Evolutionary conservation across 2,888 invertebrate genomes (phyloP), one percentile per base, ranked within the genome.

Genomic region (Sclerodermus sp.): DNA sequence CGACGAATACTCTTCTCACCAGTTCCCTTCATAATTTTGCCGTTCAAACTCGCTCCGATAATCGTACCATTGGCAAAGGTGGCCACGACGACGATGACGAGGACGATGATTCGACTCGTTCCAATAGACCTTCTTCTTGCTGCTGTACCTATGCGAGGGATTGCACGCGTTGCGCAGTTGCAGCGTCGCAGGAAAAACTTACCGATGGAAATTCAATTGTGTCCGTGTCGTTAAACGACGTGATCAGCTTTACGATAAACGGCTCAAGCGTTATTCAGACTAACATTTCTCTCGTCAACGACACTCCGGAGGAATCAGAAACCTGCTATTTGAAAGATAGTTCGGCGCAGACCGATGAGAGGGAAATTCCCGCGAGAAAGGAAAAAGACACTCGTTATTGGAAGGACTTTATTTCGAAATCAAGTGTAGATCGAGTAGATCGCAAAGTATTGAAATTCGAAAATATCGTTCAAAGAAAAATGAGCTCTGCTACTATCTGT

Each of bases 241-340:
- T 66, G 55, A 54, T 76, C 8, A 69, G 55, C 29, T 74, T 76
- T 45, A 73, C 71, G 1, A 70, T 76, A 18, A 73, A 75, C 30
- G 70, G 71, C 2, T 44, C 67, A 1, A 68, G 58, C 18, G 42
- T 51, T 6, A 23, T 72, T 17, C 74, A 73, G 29, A 71, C 75
- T 0, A 71, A 59, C 38, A 68, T 76, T 34, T 62, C 66, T 1
- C 53, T 73, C 0, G 53, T 62, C 3, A 66, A 68, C 16, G 60
- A 57, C 5, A 1, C 16, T 17, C 45, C 36, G 9, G 45, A 50
- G 12, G 48, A 41, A 12, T 1, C 4, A 34, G 6, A 53, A 38
- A 14, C 29, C 36, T 0, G 16, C 13, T 34, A 14, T 5, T 51
- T 50, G 3, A 62, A 52, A 9, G 66, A 74, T 31, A 60, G 52